Percentiles rank a stretch among this genome's conserved stretches.
Conservation (phyloP, 2,888 invertebrate genomes). For the Drosophila kanekoi region DNA sequence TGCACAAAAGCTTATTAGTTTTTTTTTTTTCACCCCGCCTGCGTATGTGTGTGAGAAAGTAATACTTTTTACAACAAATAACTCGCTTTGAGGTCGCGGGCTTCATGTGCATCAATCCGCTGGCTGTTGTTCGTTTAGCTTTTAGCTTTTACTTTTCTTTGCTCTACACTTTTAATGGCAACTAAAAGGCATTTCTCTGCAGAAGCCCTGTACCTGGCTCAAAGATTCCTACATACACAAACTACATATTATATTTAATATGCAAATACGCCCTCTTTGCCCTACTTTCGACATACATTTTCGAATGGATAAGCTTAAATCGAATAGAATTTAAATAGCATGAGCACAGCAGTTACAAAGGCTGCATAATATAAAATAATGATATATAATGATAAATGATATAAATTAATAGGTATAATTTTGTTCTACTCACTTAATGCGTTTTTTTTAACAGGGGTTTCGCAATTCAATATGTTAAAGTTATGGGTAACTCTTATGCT, state of each 20-base stretch:
- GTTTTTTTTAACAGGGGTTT: too few relatives aligned
- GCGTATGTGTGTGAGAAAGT: constrained; percentile 40
- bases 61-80: constrained; percentile 66
- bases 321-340: too few relatives aligned
- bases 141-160: constrained; percentile 12
- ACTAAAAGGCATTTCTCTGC: constrained; percentile 28
- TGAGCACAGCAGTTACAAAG: too few relatives aligned
- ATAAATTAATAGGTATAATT: too few relatives aligned
- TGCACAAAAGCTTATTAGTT: constrained; percentile 77
- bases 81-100: constrained; percentile 73
- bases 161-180: constrained; percentile 8
- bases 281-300: too few relatives aligned
- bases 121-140: constrained; percentile 21
- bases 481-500: too few relatives aligned
- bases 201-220: background rate
- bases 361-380: too few relatives aligned
- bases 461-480: too few relatives aligned
- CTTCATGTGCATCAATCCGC: constrained; percentile 48
- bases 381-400: too few relatives aligned
- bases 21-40: constrained; percentile 5
- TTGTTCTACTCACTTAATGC: too few relatives aligned
- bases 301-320: too few relatives aligned
- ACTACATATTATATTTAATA: background rate
- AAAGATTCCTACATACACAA: background rate
- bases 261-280: too few relatives aligned